A percentile compares a stretch with the other conserved stretches of the same genome.
These are phyloP conservation scores for Henricia sp. DNA, from an alignment of 53 echinoderm and acorn worm genomes.

Conservation along the genomic window DNA sequence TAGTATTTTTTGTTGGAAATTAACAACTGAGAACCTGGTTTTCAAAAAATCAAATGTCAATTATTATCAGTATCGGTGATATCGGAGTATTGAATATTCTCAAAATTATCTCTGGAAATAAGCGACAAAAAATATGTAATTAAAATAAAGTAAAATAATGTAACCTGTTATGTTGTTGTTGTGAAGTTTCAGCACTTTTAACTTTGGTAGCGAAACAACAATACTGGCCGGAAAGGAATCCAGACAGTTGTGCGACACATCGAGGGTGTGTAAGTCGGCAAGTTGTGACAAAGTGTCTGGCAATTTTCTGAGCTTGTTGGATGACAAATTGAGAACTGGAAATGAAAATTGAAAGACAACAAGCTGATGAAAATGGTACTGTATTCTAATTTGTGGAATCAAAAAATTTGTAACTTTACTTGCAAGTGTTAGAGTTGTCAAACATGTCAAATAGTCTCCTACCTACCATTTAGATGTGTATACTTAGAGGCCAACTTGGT, in stretches of 20 bases:
- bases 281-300: conserved; percentile 20
- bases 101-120: too few relatives aligned
- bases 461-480: conserved; percentile 37
- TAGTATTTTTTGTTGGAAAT: too few relatives aligned
- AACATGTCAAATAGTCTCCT: too few relatives aligned
- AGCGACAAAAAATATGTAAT: too few relatives aligned
- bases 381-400: conserved; percentile 2
- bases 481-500: conserved; percentile 33
- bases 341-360: background rate
- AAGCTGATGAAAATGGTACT: too few relatives aligned
- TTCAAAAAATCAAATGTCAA: too few relatives aligned
- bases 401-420: background rate
- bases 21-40: too few relatives aligned
- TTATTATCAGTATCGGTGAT: too few relatives aligned
- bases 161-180: conserved; percentile 34
- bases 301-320: conserved; percentile 34
- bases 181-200: conserved; percentile 15
- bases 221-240: conserved; percentile 13
- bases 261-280: background rate
- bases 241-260: conserved; percentile 31
- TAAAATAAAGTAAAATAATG: too few relatives aligned
- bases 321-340: conserved; percentile 32
- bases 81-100: too few relatives aligned
- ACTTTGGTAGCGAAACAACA: conserved; percentile 8
- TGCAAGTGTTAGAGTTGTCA: too few relatives aligned